Conservation (phyloP, 2,113 vertebrate species). For the Crotalus helleri region DNA sequence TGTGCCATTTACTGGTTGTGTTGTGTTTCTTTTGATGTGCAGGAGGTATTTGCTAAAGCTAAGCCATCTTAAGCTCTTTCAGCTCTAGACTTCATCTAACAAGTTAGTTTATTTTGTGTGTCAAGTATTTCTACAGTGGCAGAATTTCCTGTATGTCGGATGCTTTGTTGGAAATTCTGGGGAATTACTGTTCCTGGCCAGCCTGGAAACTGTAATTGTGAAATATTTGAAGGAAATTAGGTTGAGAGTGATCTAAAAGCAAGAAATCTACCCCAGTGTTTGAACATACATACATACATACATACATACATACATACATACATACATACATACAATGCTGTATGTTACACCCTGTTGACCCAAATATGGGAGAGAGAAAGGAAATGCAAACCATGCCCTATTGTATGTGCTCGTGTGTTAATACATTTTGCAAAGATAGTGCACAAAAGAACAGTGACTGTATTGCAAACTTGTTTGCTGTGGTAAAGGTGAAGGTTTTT, state of each 20-base stretch:
- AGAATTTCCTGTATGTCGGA: neutral
- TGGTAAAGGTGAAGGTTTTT: neutral
- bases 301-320: neutral
- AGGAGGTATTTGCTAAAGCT: neutral
- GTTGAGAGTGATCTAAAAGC: neutral
- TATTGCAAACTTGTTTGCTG: neutral
- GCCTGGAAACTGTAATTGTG: neutral
- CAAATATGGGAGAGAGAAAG: too few relatives aligned
- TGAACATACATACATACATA: neutral
- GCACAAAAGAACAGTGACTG: neutral
- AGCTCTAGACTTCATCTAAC: neutral
- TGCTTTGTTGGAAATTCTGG: neutral
- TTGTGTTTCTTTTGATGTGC: neutral
- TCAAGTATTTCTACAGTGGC: neutral
- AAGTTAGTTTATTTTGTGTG: neutral
- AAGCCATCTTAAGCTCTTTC: neutral
- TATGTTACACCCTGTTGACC: too few relatives aligned
- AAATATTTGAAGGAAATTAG: neutral
- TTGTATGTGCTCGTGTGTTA: neutral
- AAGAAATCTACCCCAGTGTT: neutral
- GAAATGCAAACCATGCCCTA: neutral
- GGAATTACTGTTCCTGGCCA: neutral
- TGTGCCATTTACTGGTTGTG: neutral
- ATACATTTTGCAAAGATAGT: neutral
- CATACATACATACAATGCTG: too few relatives aligned